Evolutionary conservation across 2,888 invertebrate genomes (phyloP).

Genomic region (Eugnorisma glareosa): DNA sequence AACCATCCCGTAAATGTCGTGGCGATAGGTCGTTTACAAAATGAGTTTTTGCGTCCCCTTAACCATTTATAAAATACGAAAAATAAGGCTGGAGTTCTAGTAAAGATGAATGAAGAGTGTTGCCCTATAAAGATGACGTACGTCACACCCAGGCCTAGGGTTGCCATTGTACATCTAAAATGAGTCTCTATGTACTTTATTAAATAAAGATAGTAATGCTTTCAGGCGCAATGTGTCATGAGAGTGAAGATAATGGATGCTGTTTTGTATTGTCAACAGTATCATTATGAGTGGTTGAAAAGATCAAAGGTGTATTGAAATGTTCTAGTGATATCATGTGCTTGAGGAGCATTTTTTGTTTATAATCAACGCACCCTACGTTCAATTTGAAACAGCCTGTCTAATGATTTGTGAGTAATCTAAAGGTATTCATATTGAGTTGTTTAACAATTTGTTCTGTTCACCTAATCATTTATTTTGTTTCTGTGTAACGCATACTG

Average conservation of each 20-base stretch:
- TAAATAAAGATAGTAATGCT: conserved; percentile 52
- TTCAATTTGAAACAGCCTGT: no score
- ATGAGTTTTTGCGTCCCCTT: conserved; percentile 30
- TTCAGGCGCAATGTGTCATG: conserved; percentile 30
- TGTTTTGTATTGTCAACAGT: conserved; percentile 18
- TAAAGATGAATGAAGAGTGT: conserved; percentile 63
- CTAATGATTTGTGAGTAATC: no score
- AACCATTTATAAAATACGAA: conserved; percentile 39
- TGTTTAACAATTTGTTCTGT: no score
- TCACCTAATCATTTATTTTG: no score
- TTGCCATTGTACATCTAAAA: conserved; percentile 46
- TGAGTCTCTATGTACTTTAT: conserved; percentile 49
- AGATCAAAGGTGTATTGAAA: conserved; percentile 5
- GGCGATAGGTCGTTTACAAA: conserved; percentile 9
- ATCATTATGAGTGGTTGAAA: conserved; percentile 6
- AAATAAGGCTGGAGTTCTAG: conserved; percentile 44
- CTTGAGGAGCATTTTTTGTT: neutral
- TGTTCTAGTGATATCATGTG: neutral
- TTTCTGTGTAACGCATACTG: no score
- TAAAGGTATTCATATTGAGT: no score
- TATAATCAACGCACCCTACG: neutral
- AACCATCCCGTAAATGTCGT: conserved; percentile 4
- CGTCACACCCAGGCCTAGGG: conserved; percentile 48
- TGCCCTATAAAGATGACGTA: conserved; percentile 61
- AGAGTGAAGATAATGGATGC: conserved; percentile 36